Percentiles rank a stretch among this genome's conserved stretches.
Conservation (phyloP, 2,888 invertebrate species). For the Lysandra bellargus region DNA sequence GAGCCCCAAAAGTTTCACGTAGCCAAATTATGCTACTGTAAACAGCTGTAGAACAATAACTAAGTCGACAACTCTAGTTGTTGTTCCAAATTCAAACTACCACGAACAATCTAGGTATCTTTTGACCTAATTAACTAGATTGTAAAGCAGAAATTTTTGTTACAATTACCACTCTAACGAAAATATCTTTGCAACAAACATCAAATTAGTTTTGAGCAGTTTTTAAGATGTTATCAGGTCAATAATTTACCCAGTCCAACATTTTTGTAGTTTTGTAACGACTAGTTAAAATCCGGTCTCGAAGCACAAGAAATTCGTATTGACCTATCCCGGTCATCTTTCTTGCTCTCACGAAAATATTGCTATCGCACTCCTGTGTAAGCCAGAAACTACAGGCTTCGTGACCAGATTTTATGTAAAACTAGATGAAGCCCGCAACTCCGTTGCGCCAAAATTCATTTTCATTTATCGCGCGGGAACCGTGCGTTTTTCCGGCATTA, state of each 20-base stretch:
- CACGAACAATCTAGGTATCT: not conserved
- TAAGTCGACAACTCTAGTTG: not conserved
- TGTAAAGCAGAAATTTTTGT: not conserved
- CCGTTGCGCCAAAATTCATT: no score
- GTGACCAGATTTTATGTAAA: not conserved
- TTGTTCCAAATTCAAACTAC: slow-evolving; percentile 11
- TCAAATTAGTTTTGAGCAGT: not conserved
- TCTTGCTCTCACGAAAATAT: not conserved
- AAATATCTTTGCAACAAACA: not conserved
- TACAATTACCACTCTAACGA: not conserved
- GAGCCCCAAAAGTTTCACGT: not conserved
- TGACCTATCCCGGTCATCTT: not conserved
- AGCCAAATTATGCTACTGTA: not conserved
- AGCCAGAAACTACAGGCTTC: not conserved
- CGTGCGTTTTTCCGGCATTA: no score
- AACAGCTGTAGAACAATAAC: not conserved
- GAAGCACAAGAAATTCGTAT: not conserved
- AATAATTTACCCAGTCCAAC: not conserved
- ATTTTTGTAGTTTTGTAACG: not conserved
- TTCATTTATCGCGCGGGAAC: no score
- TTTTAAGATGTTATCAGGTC: not conserved
- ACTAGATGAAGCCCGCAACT: no score
- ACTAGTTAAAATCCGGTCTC: not conserved
- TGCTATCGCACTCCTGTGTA: not conserved
- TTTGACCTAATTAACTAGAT: slow-evolving; percentile 9